A percentile compares a stretch with the other conserved stretches of the same genome.
phyloP scores from a whole-genome alignment of 1,140 invertebrate species.

The Alviniconcha marisindica region DNA sequence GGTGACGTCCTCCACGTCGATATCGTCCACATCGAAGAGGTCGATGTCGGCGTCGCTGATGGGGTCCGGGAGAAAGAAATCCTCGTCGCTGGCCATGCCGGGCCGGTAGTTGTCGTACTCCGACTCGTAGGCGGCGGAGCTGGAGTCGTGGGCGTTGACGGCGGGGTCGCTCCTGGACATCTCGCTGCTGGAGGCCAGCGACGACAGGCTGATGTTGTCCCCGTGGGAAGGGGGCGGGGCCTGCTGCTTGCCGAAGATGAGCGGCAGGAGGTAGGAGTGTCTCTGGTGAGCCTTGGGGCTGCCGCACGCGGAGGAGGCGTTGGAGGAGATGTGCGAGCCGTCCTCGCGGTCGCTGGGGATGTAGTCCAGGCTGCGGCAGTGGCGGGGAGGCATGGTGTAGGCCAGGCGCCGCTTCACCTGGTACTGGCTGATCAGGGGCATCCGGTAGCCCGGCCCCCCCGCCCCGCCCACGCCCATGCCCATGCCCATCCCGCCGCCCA shows the following conservation, averaged over 20 bases:
- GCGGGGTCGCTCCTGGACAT: conserved; percentile 72
- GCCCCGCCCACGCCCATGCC: not conserved
- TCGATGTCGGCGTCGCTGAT: conserved; percentile 75
- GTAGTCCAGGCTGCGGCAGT: conserved; percentile 73
- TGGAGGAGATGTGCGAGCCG: conserved; percentile 48
- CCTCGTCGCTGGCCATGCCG: conserved; percentile 72
- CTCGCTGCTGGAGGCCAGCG: conserved; percentile 72
- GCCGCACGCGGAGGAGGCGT: conserved; percentile 65
- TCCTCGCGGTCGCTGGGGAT: conserved; percentile 73
- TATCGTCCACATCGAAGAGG: conserved; percentile 79
- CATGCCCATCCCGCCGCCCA: not conserved
- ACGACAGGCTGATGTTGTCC: conserved; percentile 68
- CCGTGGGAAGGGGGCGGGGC: conserved; percentile 15
- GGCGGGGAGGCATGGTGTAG: conserved; percentile 62
- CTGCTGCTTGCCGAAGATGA: conserved; percentile 50
- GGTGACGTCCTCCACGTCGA: conserved; percentile 83
- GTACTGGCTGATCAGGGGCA: conserved; percentile 38
- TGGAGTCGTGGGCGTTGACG: conserved; percentile 65
- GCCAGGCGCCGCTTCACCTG: conserved; percentile 70
- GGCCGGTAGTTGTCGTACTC: conserved; percentile 84
- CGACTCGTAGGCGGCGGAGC: conserved; percentile 84
- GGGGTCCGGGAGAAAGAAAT: conserved; percentile 75
- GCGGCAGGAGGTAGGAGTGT: conserved; percentile 61
- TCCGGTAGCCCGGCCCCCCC: not conserved
- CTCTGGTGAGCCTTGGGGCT: conserved; percentile 64